Base-by-base conservation (phyloP, 1,140 invertebrate genomes). In the Semibalanus balanoides region DNA sequence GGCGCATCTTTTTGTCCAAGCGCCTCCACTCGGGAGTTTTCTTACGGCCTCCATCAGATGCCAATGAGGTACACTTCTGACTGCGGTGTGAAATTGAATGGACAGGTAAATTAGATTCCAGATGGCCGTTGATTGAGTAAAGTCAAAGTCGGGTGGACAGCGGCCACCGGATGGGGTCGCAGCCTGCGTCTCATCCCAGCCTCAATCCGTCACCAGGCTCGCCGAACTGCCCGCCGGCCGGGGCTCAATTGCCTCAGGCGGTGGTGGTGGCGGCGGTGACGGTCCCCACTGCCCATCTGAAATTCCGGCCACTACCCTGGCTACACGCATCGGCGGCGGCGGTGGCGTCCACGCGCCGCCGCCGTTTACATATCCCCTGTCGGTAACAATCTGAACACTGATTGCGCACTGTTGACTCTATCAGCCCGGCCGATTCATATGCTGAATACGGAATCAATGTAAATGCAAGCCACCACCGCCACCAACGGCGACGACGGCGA, bases 361-460 rank as follows among this genome's bases (percentile, higher is more conserved):
- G 51, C 51, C 51, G 51, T 64, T 64, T 64, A 64, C 51, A 64
- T 64, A 64, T 64, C 51, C 11, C 51, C 51, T 17, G 51, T 25
- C 51, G 51, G 51, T 64, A 64, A 64, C 51, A 64, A 64, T 64
- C 51, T 64, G 14, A 19, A 1, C 51, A 3, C 51, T 64, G 51
- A 64, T 64, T 64, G 51, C 22, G 14, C 51, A 7, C 51, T 64
- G 51, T 64, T 64, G 51, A 64, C 51, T 64, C 51, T 64, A 64
- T 64, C 51, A 64, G 51, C 51, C 51, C 14, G 14, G 7, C 9
- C 51, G 51, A 64, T 64, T 64, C 51, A 64, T 64, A 64, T 64
- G 51, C 51, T 64, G 51, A 64, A 64, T 64, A 64, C 51, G 51
- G 51, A 64, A 64, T 64, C 51, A 64, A 64, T 64, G 51, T 64